Percentiles rank a stretch among this genome's conserved stretches.
phyloP scores from a whole-genome alignment of 2,797 vertebrate genomes.

The Clamator glandarius region DNA sequence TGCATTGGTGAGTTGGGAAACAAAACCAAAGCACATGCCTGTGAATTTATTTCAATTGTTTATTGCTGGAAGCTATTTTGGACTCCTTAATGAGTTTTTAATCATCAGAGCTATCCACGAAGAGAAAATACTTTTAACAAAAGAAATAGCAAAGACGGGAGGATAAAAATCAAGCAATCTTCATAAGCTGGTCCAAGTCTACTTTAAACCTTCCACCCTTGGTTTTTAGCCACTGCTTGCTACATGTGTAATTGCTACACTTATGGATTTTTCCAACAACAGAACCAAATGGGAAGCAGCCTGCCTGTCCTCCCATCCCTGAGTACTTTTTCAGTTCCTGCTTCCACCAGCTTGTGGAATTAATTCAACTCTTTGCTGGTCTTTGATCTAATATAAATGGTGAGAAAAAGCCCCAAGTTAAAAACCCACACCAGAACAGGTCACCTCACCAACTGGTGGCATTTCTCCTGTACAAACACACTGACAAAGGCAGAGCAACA shows the following conservation, averaged over 20 bases:
- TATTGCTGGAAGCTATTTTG: neutral
- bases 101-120: neutral
- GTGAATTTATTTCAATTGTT: neutral
- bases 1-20: neutral
- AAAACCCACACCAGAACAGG: neutral
- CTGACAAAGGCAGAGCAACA: neutral
- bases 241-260: neutral
- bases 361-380: neutral
- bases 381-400: neutral
- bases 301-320: neutral
- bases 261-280: neutral
- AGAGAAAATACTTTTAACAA: neutral
- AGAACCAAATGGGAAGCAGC: neutral
- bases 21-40: neutral
- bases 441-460: neutral
- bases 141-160: neutral
- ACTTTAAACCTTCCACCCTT: neutral
- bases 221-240: neutral
- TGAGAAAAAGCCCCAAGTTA: neutral
- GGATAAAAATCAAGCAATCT: neutral
- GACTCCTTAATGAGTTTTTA: neutral
- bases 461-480: neutral
- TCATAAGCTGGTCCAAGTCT: neutral
- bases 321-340: neutral
- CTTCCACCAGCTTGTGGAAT: neutral